Percentiles rank a stretch among this genome's conserved stretches.
Conservation (phyloP, 2,888 invertebrate species). For the Stramonita haemastoma region DNA sequence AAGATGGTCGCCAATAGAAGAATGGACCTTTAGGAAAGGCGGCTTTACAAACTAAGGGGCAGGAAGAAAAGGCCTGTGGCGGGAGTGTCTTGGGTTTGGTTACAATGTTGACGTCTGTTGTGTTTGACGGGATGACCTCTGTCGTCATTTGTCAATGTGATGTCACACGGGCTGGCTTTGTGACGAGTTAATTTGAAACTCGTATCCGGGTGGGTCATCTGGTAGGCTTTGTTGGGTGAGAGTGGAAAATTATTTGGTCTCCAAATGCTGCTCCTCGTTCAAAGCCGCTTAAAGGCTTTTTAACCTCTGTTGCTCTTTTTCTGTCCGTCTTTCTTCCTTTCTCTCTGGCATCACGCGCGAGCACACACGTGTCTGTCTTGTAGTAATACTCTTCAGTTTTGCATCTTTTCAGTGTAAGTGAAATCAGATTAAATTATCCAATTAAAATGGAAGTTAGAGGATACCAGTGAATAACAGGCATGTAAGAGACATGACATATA, state of each 20-base stretch:
- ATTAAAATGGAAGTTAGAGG: too few species aligned
- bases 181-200: conserved; percentile 26
- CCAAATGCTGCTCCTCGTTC: background rate
- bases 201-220: conserved; percentile 9
- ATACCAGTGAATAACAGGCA: too few species aligned
- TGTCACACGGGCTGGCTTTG: conserved; percentile 25
- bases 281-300: background rate
- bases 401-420: too few species aligned
- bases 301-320: background rate
- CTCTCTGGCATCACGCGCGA: background rate
- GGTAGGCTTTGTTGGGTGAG: background rate
- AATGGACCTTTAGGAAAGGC: conserved; percentile 8
- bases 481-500: too few species aligned
- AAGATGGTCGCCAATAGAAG: background rate
- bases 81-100: background rate
- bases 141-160: conserved; percentile 35
- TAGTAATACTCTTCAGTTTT: too few species aligned
- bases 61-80: background rate
- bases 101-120: conserved; percentile 33
- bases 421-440: too few species aligned
- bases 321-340: background rate
- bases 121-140: conserved; percentile 32
- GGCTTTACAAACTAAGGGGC: background rate
- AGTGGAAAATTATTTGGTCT: background rate
- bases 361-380: too few species aligned